A percentile compares a stretch with the other conserved stretches of the same genome.
Evolutionary conservation across 2,113 vertebrate species (phyloP).

Genomic region (Tychaedon coryphoeus): DNA sequence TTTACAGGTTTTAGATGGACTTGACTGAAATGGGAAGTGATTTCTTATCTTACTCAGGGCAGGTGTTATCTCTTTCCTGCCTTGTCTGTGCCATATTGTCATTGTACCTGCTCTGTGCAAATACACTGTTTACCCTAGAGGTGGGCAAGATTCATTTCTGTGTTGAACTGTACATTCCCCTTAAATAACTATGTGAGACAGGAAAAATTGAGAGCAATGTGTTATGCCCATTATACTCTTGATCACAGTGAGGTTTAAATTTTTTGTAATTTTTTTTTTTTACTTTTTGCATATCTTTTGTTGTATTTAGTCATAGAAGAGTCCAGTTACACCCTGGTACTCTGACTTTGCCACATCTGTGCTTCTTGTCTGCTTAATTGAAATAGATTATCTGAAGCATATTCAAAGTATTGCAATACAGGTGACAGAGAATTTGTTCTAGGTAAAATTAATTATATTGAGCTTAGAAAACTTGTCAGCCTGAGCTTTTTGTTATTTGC

Average conservation of each 20-base stretch:
- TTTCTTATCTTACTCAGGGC: neutral
- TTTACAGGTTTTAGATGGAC: neutral
- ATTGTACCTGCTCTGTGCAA: neutral
- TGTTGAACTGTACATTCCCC: neutral
- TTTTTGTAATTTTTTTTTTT: neutral
- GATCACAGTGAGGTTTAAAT: neutral
- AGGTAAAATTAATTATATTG: neutral
- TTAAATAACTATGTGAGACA: neutral
- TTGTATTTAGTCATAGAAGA: neutral
- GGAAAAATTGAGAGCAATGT: neutral
- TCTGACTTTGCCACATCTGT: neutral
- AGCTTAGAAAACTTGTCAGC: neutral
- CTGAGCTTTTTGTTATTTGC: neutral
- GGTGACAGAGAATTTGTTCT: neutral
- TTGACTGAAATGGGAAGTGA: neutral
- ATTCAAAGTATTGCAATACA: neutral
- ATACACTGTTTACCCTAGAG: neutral
- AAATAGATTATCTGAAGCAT: neutral
- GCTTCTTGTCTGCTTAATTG: neutral
- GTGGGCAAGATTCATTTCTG: neutral
- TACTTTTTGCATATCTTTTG: neutral
- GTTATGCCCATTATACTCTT: neutral
- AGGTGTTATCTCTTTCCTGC: neutral
- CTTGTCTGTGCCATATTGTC: neutral
- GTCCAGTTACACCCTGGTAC: neutral